Base-by-base conservation (phyloP, 1,140 invertebrate genomes). In the Drosophila tani region DNA sequence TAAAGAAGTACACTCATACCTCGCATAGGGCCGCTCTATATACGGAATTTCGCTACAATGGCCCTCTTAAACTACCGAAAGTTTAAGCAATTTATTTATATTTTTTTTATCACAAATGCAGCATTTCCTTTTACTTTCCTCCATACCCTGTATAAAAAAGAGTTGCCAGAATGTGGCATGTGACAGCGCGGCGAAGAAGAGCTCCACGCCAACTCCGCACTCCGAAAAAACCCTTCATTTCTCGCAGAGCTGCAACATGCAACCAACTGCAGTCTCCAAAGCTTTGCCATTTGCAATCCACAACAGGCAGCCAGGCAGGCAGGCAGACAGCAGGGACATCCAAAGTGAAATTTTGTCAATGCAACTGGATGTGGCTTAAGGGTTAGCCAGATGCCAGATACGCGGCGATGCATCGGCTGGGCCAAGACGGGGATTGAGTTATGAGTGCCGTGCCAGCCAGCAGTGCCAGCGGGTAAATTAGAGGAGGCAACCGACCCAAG, bases 321-420 rank as follows among this genome's bases (percentile, higher is more conserved):
- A 51, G 29, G 32, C 17, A 38, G 59, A 19, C 64, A 53, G 63
- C 64, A 69, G 47, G 46, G 32, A 21, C 63, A 35, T 45, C 63
- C 69, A 43, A 73, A 73, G 69, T 73, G 67, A 73, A 73, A 73
- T 73, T 73, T 73, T 73, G 69, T 73, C 69, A 73, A 73, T 73
- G 69, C 67, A 55, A 45, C 64, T 70, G 47, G 66, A 68, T 53
- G 67, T 45, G 67, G 67, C 67, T 70, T 69, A 70, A 43, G 64
- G 67, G 64, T 70, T 68, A 53, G 29, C 59, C 64, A 40, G 17
- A 14, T 63, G 32, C 60, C 17, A 55, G 29, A 38, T 15, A 38
- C 32, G 32, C 51, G 32, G 32, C 51, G 32, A 21, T 55, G 51
- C 53, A 40, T 56, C 35, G 17, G 5, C 14, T 38, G 32, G 53